These are phyloP conservation scores for Scaptomyza reducta DNA, from an alignment of 2,888 invertebrate species.

Conservation along the genomic window DNA sequence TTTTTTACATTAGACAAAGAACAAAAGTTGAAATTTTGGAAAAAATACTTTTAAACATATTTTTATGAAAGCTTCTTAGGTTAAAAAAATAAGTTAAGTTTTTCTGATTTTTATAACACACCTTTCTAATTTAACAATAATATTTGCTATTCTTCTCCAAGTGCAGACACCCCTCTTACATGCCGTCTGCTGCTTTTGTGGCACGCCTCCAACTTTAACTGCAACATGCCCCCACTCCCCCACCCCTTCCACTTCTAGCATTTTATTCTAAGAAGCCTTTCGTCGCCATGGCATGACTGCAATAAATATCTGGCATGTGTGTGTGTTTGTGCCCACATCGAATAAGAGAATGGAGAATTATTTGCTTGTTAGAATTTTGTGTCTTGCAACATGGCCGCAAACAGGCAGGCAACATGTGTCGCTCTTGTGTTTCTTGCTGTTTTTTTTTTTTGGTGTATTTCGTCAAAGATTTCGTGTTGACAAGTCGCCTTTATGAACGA, in stretches of 20 bases:
- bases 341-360: constrained; percentile 71
- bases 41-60: background rate
- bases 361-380: constrained; percentile 68
- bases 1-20: too few relatives aligned
- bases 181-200: constrained; percentile 18
- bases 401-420: constrained; percentile 63
- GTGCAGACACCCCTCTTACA: constrained; percentile 1
- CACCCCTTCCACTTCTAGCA: constrained; percentile 4
- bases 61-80: background rate
- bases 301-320: constrained; percentile 49
- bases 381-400: constrained; percentile 65
- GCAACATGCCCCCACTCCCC: background rate
- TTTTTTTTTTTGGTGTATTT: constrained; percentile 26
- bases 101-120: background rate
- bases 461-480: constrained; percentile 59
- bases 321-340: constrained; percentile 29
- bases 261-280: constrained; percentile 72
- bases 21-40: background rate
- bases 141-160: background rate
- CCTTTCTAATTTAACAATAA: background rate
- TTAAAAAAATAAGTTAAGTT: background rate
- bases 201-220: constrained; percentile 29
- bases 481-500: constrained; percentile 30
- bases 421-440: constrained; percentile 26
- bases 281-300: constrained; percentile 64